Conservation (phyloP, 2,113 vertebrate genomes). For the Gavialis gangeticus region DNA sequence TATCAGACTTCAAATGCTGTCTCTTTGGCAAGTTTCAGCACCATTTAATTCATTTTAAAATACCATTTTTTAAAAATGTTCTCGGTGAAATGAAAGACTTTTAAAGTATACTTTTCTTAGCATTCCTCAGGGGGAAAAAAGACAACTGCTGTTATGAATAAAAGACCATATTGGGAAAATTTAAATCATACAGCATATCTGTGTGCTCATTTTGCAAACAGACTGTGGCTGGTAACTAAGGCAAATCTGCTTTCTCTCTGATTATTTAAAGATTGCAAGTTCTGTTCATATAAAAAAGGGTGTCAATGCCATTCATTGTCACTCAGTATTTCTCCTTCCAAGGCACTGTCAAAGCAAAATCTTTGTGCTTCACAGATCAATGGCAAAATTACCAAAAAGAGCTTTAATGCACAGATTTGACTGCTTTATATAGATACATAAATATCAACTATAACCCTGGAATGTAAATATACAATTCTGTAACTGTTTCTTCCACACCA, state of each 20-base stretch:
- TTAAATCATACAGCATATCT: neutral
- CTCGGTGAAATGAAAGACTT: neutral
- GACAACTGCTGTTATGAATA: neutral
- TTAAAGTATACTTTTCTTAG: neutral
- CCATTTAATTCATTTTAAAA: neutral
- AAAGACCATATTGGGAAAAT: neutral
- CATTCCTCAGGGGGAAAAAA: neutral
- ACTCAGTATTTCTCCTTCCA: conserved; percentile 31
- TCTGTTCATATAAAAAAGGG: conserved; percentile 5
- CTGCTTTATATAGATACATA: neutral
- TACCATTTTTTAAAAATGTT: neutral
- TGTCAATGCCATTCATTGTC: conserved; percentile 33
- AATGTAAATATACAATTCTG: neutral
- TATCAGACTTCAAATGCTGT: neutral
- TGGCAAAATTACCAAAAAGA: conserved; percentile 17
- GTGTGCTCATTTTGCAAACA: neutral
- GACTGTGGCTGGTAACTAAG: neutral
- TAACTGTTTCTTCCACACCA: neutral
- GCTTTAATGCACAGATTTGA: neutral
- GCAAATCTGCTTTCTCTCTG: conserved; percentile 5
- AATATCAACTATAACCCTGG: neutral
- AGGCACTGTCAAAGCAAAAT: conserved; percentile 40
- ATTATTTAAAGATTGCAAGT: conserved; percentile 44
- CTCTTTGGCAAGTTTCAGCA: neutral
- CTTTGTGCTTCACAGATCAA: neutral